These are phyloP conservation scores for Eilema depressum DNA, from an alignment of 2,888 invertebrate species.

Conservation along the genomic window DNA sequence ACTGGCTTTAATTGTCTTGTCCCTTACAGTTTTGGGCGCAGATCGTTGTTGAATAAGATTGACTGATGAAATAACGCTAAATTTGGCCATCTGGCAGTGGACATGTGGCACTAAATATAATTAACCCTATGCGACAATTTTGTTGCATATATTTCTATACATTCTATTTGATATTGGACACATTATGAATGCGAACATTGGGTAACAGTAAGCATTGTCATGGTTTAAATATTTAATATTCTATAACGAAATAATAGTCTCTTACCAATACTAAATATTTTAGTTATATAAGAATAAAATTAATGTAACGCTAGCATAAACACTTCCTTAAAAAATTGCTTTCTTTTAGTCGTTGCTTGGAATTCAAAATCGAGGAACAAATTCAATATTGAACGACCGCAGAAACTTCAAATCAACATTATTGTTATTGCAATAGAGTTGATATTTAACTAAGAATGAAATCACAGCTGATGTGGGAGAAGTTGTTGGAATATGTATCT, in stretches of 20 bases:
- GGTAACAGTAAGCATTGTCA: conserved; percentile 36
- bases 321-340: conserved; percentile 82
- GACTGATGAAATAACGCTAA: conserved; percentile 57
- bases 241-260: conserved; percentile 30
- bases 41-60: conserved; percentile 55
- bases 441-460: conserved; percentile 51
- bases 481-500: conserved; percentile 41
- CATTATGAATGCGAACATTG: neutral
- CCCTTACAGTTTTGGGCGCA: conserved; percentile 53
- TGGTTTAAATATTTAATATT: conserved; percentile 21
- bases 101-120: conserved; percentile 71
- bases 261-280: conserved; percentile 29
- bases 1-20: conserved; percentile 53
- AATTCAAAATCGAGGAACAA: conserved; percentile 83
- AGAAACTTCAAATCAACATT: conserved; percentile 43
- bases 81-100: conserved; percentile 59
- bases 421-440: conserved; percentile 52
- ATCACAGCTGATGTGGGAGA: conserved; percentile 62
- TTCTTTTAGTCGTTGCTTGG: conserved; percentile 80
- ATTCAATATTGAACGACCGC: conserved; percentile 60
- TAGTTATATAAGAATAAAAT: conserved; percentile 67
- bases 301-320: conserved; percentile 68
- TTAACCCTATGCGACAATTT: conserved; percentile 45
- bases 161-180: neutral
- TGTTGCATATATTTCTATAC: conserved; percentile 14